Evolutionary conservation across 2,113 vertebrate genomes (phyloP), one percentile per base, ranked within the genome.

Genomic region (Ia io): DNA sequence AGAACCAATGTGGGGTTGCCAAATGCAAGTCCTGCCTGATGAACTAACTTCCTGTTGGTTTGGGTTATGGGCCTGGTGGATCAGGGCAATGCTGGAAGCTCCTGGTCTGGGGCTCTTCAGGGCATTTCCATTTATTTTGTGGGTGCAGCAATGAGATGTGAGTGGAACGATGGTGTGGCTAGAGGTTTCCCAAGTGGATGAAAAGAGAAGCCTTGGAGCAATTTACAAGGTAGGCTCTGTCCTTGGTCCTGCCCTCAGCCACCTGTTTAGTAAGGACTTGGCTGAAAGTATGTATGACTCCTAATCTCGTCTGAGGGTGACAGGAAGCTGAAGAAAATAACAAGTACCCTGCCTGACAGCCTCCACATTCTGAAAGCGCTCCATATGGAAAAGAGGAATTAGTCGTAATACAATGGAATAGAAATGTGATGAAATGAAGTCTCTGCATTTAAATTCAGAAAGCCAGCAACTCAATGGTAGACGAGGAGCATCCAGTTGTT

Each of bases 401-500:
- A 87, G 69, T 91, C 12, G 35, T 25, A 23, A 86, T 30, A 76
- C 7, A 20, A 35, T 37, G 49, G 87, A 56, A 88, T 69, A 16
- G 25, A 56, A 73, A 47, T 69, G 69, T 51, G 88, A 69, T 82
- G 88, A 73, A 42, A 28, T 23, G 44, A 85, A 94, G 35, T 84
- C 49, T 88, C 78, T 53, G 22, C 28, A 76, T 78, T 90, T 84
- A 88, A 90, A 67, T 90, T 44, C 73, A 92, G 91, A 84, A 94
- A 88, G 42, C 61, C 22, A 63, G 71, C 2, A 3, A 37, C 37
- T n/a, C 51, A 69, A 40, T 6, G 9, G n/a, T 76, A 70, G 44
- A 70, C 6, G 9, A 16, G 25, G 30, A 35, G 65, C n/a, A 69
- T 10, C 28, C 20, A 78, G 32, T 17, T 53, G 11, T 51, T 80